These are phyloP conservation scores for Melanotaenia parkinsoni DNA, from an alignment of 2,797 vertebrate species.

Conservation along the genomic window DNA sequence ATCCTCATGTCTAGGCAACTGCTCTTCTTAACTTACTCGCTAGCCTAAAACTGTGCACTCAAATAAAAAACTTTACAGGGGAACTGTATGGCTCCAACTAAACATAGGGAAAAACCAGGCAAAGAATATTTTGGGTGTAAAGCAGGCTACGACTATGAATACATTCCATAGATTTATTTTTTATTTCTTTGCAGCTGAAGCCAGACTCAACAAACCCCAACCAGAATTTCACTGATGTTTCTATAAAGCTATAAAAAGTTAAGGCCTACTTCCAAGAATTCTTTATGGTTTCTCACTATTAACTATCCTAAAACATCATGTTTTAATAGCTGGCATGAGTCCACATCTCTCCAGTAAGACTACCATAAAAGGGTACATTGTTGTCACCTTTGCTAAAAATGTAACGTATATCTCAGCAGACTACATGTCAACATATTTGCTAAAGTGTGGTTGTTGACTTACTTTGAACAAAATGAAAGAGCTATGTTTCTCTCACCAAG, in stretches of 20 bases:
- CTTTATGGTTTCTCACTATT: constrained; percentile 37
- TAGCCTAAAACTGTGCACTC: constrained; percentile 66
- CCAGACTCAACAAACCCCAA: constrained; percentile 43
- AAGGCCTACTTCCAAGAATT: constrained; percentile 52
- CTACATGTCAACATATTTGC: constrained; percentile 8
- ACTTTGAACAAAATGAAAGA: background rate
- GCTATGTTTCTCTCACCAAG: background rate
- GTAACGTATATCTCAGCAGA: background rate
- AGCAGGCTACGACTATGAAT: constrained; percentile 67
- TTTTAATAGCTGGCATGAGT: constrained; percentile 53
- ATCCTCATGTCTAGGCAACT: constrained; percentile 67
- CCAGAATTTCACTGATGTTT: constrained; percentile 73
- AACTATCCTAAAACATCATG: constrained; percentile 28
- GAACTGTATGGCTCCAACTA: constrained; percentile 65
- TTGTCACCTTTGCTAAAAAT: constrained; percentile 16
- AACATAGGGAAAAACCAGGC: constrained; percentile 75
- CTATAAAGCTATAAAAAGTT: constrained; percentile 68
- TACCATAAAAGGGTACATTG: constrained; percentile 12
- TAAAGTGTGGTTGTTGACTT: background rate
- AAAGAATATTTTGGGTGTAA: constrained; percentile 54
- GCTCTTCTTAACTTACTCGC: constrained; percentile 42
- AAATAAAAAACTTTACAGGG: constrained; percentile 70
- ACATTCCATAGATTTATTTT: constrained; percentile 75
- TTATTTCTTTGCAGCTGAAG: constrained; percentile 65
- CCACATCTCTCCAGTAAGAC: constrained; percentile 31